These are phyloP conservation scores for Xiphydria camelus DNA, from an alignment of 2,888 invertebrate genomes.

Conservation along the genomic window DNA sequence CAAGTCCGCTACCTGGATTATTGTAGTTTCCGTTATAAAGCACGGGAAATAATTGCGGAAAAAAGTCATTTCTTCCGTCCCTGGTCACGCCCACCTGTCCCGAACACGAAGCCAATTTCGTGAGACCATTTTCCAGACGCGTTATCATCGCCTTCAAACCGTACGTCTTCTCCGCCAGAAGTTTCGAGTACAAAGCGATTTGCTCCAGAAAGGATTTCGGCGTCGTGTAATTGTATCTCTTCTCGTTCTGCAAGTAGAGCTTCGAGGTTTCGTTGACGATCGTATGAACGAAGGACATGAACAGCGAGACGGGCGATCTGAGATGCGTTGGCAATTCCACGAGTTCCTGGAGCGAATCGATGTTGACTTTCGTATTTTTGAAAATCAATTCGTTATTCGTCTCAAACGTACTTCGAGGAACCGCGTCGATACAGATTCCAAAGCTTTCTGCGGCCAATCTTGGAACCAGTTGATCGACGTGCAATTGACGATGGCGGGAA, in stretches of 20 bases:
- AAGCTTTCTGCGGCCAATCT: conserved; percentile 91
- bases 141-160: conserved; percentile 75
- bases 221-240: conserved; percentile 92
- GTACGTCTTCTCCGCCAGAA: conserved; percentile 68
- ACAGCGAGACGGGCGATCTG: conserved; percentile 68
- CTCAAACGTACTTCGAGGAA: conserved; percentile 71
- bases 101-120: conserved; percentile 84
- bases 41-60: no score
- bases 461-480: conserved; percentile 97
- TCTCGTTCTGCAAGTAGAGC: conserved; percentile 80
- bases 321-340: conserved; percentile 53
- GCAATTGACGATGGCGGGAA: conserved; percentile 91
- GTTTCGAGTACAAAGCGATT: conserved; percentile 78
- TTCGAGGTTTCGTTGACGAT: conserved; percentile 86
- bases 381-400: no score
- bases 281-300: conserved; percentile 90
- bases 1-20: conserved; percentile 70
- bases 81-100: conserved; percentile 75
- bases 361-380: conserved; percentile 3
- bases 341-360: conserved; percentile 60
- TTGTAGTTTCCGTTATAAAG: no score
- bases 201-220: conserved; percentile 95
- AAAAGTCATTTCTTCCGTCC: no score
- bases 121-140: conserved; percentile 84
- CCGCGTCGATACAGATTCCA: conserved; percentile 83